Conservation (phyloP, 2,888 invertebrate genomes). For the Resseliella maxima region DNA sequence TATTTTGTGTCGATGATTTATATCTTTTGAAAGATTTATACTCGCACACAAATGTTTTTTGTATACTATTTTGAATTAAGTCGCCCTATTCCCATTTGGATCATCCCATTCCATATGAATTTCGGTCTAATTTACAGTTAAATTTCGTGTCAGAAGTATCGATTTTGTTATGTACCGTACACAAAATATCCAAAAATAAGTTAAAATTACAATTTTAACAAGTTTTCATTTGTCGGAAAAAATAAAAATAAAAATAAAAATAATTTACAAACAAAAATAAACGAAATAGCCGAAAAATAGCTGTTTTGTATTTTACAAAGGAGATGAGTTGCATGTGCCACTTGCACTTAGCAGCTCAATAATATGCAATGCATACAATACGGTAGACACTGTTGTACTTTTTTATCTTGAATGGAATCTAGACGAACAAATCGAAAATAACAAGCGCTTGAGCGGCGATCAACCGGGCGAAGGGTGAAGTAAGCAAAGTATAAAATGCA, state of each 20-base stretch:
- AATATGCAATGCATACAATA: background rate
- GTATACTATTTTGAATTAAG: background rate
- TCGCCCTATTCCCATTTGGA: background rate
- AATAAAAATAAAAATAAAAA: background rate
- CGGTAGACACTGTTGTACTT: background rate
- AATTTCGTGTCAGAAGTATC: constrained; percentile 24
- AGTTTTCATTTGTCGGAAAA: background rate
- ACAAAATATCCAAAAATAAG: constrained; percentile 24
- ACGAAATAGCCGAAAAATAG: constrained; percentile 12
- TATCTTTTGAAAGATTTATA: constrained; percentile 18
- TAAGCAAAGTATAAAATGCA: constrained; percentile 23
- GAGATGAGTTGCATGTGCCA: constrained; percentile 9
- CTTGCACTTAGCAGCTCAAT: background rate
- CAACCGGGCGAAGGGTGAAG: background rate
- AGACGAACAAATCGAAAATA: constrained; percentile 48
- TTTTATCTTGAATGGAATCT: constrained; percentile 43
- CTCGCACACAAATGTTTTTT: background rate
- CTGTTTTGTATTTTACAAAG: background rate
- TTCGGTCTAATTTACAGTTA: background rate
- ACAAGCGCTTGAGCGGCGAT: background rate
- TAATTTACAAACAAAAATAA: background rate
- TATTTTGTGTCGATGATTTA: constrained; percentile 30
- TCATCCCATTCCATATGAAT: background rate
- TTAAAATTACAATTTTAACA: constrained; percentile 14
- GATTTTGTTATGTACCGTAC: background rate